Evolutionary conservation across 2,797 vertebrate species (phyloP).

Genomic region (Microchirus variegatus): DNA sequence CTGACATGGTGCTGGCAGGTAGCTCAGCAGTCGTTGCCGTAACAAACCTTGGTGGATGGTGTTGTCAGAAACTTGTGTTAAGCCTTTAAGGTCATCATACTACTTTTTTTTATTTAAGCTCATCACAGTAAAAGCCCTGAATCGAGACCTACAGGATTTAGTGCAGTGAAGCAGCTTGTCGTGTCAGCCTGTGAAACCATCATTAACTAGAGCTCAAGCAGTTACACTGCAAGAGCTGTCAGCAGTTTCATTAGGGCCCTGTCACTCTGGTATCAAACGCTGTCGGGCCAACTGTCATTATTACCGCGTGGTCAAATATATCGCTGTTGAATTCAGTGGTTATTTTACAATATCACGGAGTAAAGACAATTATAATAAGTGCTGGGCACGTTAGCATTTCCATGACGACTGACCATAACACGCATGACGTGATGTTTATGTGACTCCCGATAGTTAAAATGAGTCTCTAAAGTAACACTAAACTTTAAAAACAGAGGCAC

Average conservation of each 20-base stretch:
- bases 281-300: not conserved
- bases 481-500: no score
- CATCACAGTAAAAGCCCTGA: slow-evolving; percentile 28
- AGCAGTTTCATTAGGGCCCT: not conserved
- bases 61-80: slow-evolving; percentile 22
- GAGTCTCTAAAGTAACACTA: no score
- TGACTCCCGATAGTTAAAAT: no score
- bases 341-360: not conserved
- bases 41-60: slow-evolving; percentile 17
- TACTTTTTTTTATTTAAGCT: slow-evolving; percentile 6
- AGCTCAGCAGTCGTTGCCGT: slow-evolving; percentile 5
- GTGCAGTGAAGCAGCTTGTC: slow-evolving; percentile 18
- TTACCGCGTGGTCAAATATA: not conserved
- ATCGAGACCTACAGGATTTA: slow-evolving; percentile 22
- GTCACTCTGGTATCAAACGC: not conserved
- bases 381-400: no score
- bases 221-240: slow-evolving; percentile 2
- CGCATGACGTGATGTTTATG: no score
- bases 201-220: not conserved
- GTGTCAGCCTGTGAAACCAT: slow-evolving; percentile 24
- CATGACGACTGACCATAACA: no score
- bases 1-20: slow-evolving; percentile 34
- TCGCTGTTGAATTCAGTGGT: not conserved
- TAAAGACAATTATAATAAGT: no score
- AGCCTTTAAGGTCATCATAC: slow-evolving; percentile 7